phyloP scores from a whole-genome alignment of 2,113 vertebrate genomes.

The Sapayoa aenigma region DNA sequence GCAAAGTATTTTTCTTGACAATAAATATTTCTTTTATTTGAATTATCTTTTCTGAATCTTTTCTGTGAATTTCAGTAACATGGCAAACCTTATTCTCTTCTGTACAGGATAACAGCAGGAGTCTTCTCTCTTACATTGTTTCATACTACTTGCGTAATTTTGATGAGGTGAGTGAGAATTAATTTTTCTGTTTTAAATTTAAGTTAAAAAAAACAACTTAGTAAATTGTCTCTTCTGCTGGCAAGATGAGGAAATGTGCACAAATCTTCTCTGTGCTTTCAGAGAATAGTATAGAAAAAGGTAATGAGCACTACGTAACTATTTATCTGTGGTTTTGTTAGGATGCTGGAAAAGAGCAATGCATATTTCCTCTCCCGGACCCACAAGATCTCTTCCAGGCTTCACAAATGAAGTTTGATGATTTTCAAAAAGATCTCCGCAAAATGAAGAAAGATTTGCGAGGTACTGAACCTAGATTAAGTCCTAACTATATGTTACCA shows the following conservation, averaged over 20 bases:
- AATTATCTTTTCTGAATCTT: background rate
- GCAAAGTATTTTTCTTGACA: background rate
- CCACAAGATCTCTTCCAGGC: slow-evolving; percentile 96
- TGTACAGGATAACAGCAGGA: slow-evolving; percentile 88
- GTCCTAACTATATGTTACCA: background rate
- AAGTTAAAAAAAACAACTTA: background rate
- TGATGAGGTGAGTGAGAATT: slow-evolving; percentile 86
- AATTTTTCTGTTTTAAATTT: background rate
- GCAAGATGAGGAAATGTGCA: background rate
- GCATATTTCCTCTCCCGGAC: slow-evolving; percentile 90
- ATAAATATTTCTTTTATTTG: background rate
- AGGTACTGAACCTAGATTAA: slow-evolving; percentile 73
- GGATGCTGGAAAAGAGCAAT: slow-evolving; percentile 92
- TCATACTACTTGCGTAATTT: slow-evolving; percentile 92
- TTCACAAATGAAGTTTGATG: slow-evolving; percentile 97
- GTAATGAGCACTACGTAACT: background rate
- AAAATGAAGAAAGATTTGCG: slow-evolving; percentile 90
- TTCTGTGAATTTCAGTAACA: background rate
- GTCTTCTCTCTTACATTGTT: slow-evolving; percentile 91
- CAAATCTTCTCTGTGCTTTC: background rate
- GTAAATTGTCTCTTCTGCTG: slow-evolving; percentile 19
- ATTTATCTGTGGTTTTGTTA: slow-evolving; percentile 63
- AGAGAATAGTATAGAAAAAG: background rate
- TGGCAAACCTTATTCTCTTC: background rate
- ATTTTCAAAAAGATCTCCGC: slow-evolving; percentile 92